Percentiles rank a stretch among this genome's conserved stretches.
phyloP scores from a whole-genome alignment of 2,797 vertebrate species.

The Propithecus perrieri region DNA sequence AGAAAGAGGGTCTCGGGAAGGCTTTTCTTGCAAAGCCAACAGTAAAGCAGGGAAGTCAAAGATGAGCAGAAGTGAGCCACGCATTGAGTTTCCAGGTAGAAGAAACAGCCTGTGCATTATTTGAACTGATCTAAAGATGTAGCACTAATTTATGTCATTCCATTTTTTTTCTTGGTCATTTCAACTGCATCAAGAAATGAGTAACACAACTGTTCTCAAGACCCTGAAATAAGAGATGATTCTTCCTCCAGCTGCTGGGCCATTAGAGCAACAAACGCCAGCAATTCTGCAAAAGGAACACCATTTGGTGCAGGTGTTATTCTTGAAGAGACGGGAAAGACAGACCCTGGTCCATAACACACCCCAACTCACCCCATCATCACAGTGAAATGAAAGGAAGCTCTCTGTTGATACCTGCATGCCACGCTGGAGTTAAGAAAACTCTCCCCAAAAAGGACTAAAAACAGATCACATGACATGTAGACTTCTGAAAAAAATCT shows the following conservation, averaged over 20 bases:
- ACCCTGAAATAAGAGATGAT: neutral
- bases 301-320: neutral
- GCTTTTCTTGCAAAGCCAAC: neutral
- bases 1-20: neutral
- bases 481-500: neutral
- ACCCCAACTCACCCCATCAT: neutral
- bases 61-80: neutral
- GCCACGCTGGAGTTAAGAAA: conserved; percentile 15
- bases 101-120: neutral
- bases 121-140: neutral
- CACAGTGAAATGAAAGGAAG: neutral
- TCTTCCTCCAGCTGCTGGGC: neutral
- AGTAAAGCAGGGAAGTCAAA: neutral
- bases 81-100: neutral
- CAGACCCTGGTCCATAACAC: neutral
- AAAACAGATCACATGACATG: neutral
- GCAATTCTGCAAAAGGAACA: neutral
- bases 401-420: neutral
- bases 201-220: neutral
- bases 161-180: neutral
- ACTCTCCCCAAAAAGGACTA: neutral
- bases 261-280: too few relatives aligned
- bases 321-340: neutral
- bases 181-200: neutral
- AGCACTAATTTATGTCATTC: neutral